Evolutionary conservation across 2,888 invertebrate species (phyloP).

Genomic region (Pemphredon lugubris): DNA sequence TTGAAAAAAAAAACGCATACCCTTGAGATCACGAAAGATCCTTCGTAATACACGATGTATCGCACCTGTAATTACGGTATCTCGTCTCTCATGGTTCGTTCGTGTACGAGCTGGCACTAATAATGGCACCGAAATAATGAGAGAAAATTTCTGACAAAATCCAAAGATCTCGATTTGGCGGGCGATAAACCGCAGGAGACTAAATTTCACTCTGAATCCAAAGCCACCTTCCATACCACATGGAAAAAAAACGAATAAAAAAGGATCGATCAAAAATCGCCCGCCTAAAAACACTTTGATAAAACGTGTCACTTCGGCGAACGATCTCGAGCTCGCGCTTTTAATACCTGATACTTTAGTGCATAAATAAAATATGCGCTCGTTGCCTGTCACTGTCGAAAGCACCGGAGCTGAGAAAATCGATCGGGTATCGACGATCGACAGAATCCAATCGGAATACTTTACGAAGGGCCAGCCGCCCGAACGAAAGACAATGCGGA

Average conservation of each 20-base stretch:
- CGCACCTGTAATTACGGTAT: conserved; percentile 57
- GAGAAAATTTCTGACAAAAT: conserved; percentile 60
- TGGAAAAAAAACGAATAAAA: too few relatives aligned
- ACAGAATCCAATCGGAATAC: conserved; percentile 29
- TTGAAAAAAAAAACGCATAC: conserved; percentile 38
- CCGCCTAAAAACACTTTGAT: too few relatives aligned
- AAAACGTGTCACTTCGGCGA: background rate
- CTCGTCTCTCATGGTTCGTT: conserved; percentile 36
- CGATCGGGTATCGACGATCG: conserved; percentile 42
- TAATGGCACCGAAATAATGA: conserved; percentile 58
- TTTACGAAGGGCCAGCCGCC: conserved; percentile 8
- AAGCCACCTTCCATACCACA: too few relatives aligned
- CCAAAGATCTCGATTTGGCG: too few relatives aligned
- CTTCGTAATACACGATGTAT: conserved; percentile 48
- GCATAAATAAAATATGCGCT: conserved; percentile 11
- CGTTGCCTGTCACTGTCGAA: conserved; percentile 43
- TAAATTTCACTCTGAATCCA: too few relatives aligned
- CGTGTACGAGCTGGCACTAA: conserved; percentile 32
- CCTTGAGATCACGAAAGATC: conserved; percentile 34
- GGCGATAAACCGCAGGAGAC: too few relatives aligned
- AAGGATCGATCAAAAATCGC: too few relatives aligned
- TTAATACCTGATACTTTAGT: conserved; percentile 20
- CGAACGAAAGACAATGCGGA: conserved; percentile 45
- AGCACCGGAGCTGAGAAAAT: conserved; percentile 28
- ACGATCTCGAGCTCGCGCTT: background rate